phyloP scores from a whole-genome alignment of 2,797 vertebrate species.

The Silurus aristotelis region DNA sequence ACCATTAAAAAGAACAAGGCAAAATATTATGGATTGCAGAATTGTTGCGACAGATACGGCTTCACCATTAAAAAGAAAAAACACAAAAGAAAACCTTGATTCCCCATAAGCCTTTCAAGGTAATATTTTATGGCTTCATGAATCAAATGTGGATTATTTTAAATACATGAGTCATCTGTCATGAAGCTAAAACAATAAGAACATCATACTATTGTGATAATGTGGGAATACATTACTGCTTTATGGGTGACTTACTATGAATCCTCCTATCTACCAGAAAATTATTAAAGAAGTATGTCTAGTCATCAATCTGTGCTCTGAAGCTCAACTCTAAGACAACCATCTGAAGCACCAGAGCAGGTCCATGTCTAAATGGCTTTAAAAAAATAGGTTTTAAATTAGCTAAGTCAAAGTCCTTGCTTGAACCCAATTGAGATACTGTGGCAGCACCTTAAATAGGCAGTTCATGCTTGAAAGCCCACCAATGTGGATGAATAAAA shows the following conservation, averaged over 20 bases:
- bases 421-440: background rate
- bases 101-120: background rate
- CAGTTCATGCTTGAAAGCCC: slow-evolving; percentile 27
- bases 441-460: background rate
- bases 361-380: background rate
- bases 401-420: background rate
- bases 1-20: background rate
- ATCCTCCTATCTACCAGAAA: background rate
- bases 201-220: background rate
- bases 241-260: background rate
- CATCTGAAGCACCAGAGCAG: background rate
- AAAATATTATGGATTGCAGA: too few species aligned
- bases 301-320: background rate
- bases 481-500: slow-evolving; percentile 22
- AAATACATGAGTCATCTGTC: background rate
- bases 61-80: too few species aligned
- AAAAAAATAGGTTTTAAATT: background rate
- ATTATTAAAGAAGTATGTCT: background rate
- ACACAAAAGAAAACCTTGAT: background rate
- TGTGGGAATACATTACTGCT: background rate
- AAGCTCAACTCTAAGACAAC: background rate
- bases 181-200: background rate
- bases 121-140: background rate
- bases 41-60: too few species aligned
- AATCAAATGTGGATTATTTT: background rate